Percentiles rank a stretch among this genome's conserved stretches.
These are phyloP conservation scores for Thamnaconus septentrionalis DNA, from an alignment of 2,113 vertebrate species.

Conservation along the genomic window DNA sequence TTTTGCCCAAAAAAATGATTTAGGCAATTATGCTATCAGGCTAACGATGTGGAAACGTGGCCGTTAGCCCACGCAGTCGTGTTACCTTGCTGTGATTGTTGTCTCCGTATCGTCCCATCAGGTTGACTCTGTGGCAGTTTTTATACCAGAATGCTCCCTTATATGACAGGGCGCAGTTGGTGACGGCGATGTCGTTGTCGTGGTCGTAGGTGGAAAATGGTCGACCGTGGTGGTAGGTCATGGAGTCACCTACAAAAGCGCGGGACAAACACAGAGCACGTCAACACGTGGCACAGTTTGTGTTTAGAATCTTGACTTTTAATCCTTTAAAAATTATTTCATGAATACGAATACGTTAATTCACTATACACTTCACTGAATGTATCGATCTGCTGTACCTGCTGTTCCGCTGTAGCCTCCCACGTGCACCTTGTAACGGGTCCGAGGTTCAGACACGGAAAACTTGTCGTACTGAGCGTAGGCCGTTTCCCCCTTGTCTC, in stretches of 20 bases:
- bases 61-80: no score
- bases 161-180: constrained; percentile 97
- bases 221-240: constrained; percentile 93
- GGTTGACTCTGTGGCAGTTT: constrained; percentile 97
- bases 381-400: constrained; percentile 69
- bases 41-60: no score
- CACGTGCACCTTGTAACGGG: constrained; percentile 87
- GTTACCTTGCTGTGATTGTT: constrained; percentile 95
- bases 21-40: no score
- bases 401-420: constrained; percentile 94
- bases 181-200: constrained; percentile 95
- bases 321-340: no score
- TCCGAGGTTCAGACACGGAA: constrained; percentile 83
- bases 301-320: not conserved
- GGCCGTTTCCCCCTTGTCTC: constrained; percentile 83
- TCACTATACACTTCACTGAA: no score
- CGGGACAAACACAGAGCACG: not conserved
- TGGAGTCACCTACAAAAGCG: constrained; percentile 88
- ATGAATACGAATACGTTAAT: no score
- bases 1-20: no score
- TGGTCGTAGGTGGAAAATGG: constrained; percentile 95
- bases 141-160: constrained; percentile 99
- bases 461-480: constrained; percentile 92
- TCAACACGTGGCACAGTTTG: not conserved
- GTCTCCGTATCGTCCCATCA: constrained; percentile 95